Evolutionary conservation across 2,113 vertebrate genomes (phyloP), one percentile per base, ranked within the genome.

Genomic region (Agapornis roseicollis): DNA sequence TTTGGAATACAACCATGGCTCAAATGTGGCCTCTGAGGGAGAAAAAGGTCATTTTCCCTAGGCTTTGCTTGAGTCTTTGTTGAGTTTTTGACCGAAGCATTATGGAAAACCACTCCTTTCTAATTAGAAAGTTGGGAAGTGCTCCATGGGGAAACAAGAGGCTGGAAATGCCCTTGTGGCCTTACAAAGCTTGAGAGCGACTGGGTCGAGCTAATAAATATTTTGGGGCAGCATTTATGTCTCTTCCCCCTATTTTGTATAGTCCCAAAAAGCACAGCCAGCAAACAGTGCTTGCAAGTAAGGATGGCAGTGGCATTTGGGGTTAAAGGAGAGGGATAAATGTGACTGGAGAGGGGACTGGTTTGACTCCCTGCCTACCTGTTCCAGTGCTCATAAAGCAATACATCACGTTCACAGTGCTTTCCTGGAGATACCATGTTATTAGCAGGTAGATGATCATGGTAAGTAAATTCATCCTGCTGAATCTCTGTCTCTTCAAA

Each of bases 371-470:
- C 2, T 71, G 15, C 19, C 37, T 61, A 9, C 47, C 16, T 63
- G 31, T 56, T 68, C 6, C 52, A 31, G 52, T 42, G 52, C 27
- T 82, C 2, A 0, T 19, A 24, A 47, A 74, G 19, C 44, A 74
- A 5, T 35, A n/a, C 28, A 49, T 83, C 2, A 3, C 0, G 0
- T 35, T 60, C 35, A 9, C 20, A 7, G 17, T 58, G 35, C 33
- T 93, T 70, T 70, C 20, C 37, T 74, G 42, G 35, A 55, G 17
- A 13, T 58, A 5, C 11, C 27, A 2, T 61, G 35, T 47, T 50
- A 24, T 37, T 47, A 29, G 18, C 28, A 60, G 13, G 6, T 35
- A 29, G 69, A 42, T 64, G 41, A 63, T 23, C 9, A 13, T 1
- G 16, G 25, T 66, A 53, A 85, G 53, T 76, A 56, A 33, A 63